These are phyloP conservation scores for Speoplatyrhinus poulsoni DNA, from an alignment of 2,113 vertebrate species.

Conservation along the genomic window DNA sequence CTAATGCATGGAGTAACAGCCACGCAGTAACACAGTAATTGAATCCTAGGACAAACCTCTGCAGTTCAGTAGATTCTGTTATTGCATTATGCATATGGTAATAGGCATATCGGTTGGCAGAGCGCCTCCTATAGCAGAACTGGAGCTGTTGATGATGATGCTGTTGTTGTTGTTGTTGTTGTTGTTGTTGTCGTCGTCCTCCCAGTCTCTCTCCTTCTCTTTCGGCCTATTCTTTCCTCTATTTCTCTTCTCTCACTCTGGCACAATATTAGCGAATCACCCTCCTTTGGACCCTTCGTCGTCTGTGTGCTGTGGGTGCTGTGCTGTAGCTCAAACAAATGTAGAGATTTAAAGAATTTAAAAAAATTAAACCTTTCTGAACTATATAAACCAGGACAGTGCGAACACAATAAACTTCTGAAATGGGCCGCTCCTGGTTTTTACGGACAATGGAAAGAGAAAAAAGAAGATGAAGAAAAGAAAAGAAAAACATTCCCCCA, in stretches of 20 bases:
- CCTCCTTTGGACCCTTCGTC: slow-evolving; percentile 57
- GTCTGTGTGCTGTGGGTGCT: slow-evolving; percentile 77
- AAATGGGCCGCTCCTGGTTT: slow-evolving; percentile 61
- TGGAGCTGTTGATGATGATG: slow-evolving; percentile 42
- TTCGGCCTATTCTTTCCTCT: slow-evolving; percentile 20
- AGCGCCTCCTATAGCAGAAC: slow-evolving; percentile 27
- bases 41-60: neutral
- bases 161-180: slow-evolving; percentile 33
- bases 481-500: slow-evolving; percentile 20
- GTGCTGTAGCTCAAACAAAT: slow-evolving; percentile 77
- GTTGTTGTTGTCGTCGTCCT: slow-evolving; percentile 38
- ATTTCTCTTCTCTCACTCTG: slow-evolving; percentile 57
- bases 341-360: slow-evolving; percentile 46
- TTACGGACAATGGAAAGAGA: slow-evolving; percentile 63
- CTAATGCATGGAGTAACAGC: slow-evolving; percentile 28
- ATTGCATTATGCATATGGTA: slow-evolving; percentile 27
- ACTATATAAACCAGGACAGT: slow-evolving; percentile 61
- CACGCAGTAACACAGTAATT: neutral
- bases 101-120: slow-evolving; percentile 46
- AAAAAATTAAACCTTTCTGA: slow-evolving; percentile 39
- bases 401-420: slow-evolving; percentile 48
- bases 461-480: slow-evolving; percentile 60
- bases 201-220: slow-evolving; percentile 29
- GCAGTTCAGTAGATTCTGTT: neutral
- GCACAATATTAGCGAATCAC: slow-evolving; percentile 69